Conservation (phyloP, 2,113 vertebrate species). For the Miniopterus natalensis region DNA sequence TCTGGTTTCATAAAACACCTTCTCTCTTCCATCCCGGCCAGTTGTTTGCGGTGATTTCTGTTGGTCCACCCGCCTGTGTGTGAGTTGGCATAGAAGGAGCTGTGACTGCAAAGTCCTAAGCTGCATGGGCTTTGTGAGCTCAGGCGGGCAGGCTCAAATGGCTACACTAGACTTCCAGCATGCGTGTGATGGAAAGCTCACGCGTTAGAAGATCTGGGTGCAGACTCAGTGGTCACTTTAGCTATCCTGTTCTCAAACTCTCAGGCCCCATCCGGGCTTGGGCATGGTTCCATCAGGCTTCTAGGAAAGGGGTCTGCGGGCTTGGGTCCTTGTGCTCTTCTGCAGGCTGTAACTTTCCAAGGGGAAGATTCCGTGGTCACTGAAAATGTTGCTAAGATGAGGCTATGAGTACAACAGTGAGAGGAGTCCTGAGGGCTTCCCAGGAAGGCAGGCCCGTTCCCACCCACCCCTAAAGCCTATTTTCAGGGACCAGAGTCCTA, state of each 20-base stretch:
- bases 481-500: not conserved
- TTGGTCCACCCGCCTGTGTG: not conserved
- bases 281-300: not conserved
- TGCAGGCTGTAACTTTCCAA: not conserved
- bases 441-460: not conserved
- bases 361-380: not conserved
- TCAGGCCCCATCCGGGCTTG: not conserved
- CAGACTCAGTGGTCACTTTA: not conserved
- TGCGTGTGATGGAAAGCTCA: not conserved
- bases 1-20: not conserved
- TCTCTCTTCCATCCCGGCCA: not conserved
- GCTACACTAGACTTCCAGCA: not conserved
- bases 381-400: not conserved
- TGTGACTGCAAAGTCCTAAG: not conserved
- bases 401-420: not conserved
- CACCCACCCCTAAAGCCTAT: not conserved
- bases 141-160: not conserved
- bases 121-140: fast-evolving
- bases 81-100: not conserved
- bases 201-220: not conserved
- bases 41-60: not conserved
- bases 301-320: not conserved
- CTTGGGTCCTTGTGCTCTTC: not conserved
- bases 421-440: not conserved
- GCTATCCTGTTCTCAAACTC: not conserved